Base-by-base conservation (phyloP, 2,888 invertebrate genomes). In the Margaritifera margaritifera region DNA sequence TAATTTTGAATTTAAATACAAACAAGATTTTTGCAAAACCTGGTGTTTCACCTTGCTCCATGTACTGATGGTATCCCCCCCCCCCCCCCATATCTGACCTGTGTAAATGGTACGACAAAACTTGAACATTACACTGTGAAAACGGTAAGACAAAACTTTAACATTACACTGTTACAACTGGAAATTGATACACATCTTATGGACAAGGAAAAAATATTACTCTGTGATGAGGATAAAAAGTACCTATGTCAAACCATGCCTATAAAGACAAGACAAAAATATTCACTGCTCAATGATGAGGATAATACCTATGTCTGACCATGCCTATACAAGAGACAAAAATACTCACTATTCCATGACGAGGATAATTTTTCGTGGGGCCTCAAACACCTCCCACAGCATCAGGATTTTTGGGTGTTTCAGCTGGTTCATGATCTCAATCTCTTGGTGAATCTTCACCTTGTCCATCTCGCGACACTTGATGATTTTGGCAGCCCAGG, bases 371-470 rank as follows among this genome's bases (percentile, higher is more conserved):
- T 95, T 98, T 96, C 81, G 77, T 4, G 81, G 74, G 19, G 82
- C 81, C 65, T 88, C 87, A 72, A 85, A 98, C 18, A 98, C 98
- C 86, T 99, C 99, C 91, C 98, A 99, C 63, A 99, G 93, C 90
- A 99, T 98, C 84, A 99, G 96, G 66, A 99, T 94, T 81, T 98
- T 92, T 54, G 98, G 97, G 91, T 99, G 99, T 86, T 97, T 94
- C 72, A 99, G 92, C 78, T 94, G 92, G 88, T 96, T 93, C 98
- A 99, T 99, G 82, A 99, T 96, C 81, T 97, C 96, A 69, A 99
- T 95, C 90, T 99, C 99, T 64, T 97, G 92, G 89, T 96, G 96
- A 75, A 97, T 96, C 86, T 96, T 95, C 71, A 95, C 92, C 72
- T 95, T 92, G 90, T 98, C 97, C 86, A 97, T 96, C 74, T 95